Conservation (phyloP, 2,888 invertebrate genomes). For the Galerucella calmariensis region DNA sequence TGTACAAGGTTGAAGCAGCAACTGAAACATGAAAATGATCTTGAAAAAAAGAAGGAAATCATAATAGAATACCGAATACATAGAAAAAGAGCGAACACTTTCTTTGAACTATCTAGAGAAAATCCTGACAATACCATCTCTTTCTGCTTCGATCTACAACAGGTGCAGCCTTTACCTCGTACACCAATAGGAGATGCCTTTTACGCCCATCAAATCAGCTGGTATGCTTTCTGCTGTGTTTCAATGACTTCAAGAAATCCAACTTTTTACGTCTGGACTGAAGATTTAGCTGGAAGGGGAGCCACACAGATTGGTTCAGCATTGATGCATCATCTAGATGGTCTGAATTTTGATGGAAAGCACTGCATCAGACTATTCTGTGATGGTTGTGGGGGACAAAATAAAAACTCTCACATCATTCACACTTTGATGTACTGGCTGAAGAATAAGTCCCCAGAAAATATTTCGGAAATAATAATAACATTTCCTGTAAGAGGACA, state of each 20-base stretch:
- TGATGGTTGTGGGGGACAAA: too few species aligned
- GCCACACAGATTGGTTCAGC: too few species aligned
- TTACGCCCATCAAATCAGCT: constrained; percentile 43
- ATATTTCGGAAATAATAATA: too few species aligned
- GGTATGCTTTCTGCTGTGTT: constrained; percentile 42
- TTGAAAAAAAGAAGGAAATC: constrained; percentile 24
- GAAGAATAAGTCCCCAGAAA: too few species aligned
- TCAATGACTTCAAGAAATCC: constrained; percentile 32
- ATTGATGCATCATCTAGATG: too few species aligned
- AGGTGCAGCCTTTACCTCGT: constrained; percentile 46
- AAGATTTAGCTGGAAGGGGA: too few species aligned
- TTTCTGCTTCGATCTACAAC: constrained; percentile 47
- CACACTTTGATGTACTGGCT: too few species aligned
- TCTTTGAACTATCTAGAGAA: constrained; percentile 38
- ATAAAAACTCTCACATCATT: too few species aligned
- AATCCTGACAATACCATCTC: constrained; percentile 33
- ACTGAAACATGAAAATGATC: constrained; percentile 21
- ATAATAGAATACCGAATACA: constrained; percentile 38
- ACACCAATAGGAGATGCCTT: constrained; percentile 46
- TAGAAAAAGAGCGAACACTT: constrained; percentile 39
- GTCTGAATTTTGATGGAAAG: too few species aligned
- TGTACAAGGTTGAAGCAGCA: constrained; percentile 35
- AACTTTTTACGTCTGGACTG: constrained; percentile 33
- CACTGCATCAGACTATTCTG: too few species aligned
- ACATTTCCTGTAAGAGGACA: too few species aligned